Evolutionary conservation across 2,888 invertebrate species (phyloP), one percentile per base, ranked within the genome.

Genomic region (Melinaea menophilus): DNA sequence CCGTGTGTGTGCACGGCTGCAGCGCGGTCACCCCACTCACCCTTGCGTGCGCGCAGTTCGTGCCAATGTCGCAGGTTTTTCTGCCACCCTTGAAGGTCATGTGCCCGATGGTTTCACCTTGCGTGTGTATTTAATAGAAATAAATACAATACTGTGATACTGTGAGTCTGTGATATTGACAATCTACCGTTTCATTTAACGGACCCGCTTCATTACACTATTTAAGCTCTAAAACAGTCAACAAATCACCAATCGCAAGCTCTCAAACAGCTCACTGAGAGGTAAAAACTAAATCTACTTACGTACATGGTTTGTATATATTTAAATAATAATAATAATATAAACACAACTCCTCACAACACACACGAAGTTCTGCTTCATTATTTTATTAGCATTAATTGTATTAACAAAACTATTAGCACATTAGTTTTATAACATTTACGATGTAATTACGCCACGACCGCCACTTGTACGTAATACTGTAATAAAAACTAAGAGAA

Each of bases 61-160:
- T 87, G 87, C 82, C 88, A 89, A 88, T 88, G 90, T 88, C 89
- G 80, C 74, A 75, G 77, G 79, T 75, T 85, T 86, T 86, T 88
- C 81, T 83, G 77, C 78, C 75, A 83, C 84, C 84, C 81, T 77
- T 75, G 83, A 88, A 90, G 87, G 89, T 80, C 79, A 75, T 74
- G 82, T 82, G 77, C 78, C 76, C 82, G 82, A 84, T 85, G 79
- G 75, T 66, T 73, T 77, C 75, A 79, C 81, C 80, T 88, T 80
- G 88, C 88, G 87, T 88, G 89, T 69, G 66, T 66, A 66, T 66
- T 69, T 77, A 80, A 79, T 51, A 51, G 31, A 51, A 31, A 22
- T 12, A 60, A 57, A 12, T 48, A 48, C 59, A 59, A 63, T 58
- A 48, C 41, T 13, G 48, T 57, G 54, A 47, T 5, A 47, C 41